These are phyloP conservation scores for Fistularia tabacaria DNA, from an alignment of 2,797 vertebrate genomes.

Conservation along the genomic window DNA sequence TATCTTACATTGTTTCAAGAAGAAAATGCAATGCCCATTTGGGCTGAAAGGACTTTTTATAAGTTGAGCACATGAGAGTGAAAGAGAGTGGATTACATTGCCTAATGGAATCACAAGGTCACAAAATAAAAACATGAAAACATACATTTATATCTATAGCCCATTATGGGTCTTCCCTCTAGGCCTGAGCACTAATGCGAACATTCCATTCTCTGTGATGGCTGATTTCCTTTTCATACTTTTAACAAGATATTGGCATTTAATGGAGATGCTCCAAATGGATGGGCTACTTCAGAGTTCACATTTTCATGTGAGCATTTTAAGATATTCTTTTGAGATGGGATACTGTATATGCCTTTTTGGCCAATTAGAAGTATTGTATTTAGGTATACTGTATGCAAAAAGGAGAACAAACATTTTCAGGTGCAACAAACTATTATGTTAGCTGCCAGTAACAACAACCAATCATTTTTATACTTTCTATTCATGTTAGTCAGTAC, in stretches of 20 bases:
- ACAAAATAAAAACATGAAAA: slow-evolving; percentile 49
- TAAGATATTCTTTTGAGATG: slow-evolving; percentile 1
- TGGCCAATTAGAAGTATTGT: background rate
- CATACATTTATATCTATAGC: slow-evolving; percentile 65
- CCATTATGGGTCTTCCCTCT: slow-evolving; percentile 72
- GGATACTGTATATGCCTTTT: no score
- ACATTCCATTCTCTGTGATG: slow-evolving; percentile 66
- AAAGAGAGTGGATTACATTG: slow-evolving; percentile 46
- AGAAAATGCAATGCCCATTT: slow-evolving; percentile 17
- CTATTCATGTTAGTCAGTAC: no score
- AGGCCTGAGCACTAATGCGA: slow-evolving; percentile 73
- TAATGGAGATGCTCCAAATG: slow-evolving; percentile 69
- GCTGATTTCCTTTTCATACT: slow-evolving; percentile 69
- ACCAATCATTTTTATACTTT: no score
- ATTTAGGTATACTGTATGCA: background rate
- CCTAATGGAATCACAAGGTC: slow-evolving; percentile 80
- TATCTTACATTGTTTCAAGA: slow-evolving; percentile 57
- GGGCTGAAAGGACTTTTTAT: slow-evolving; percentile 44
- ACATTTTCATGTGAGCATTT: slow-evolving; percentile 37
- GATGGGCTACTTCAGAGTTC: slow-evolving; percentile 55
- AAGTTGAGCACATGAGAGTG: slow-evolving; percentile 48
- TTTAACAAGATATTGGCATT: slow-evolving; percentile 73
- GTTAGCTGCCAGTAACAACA: no score
- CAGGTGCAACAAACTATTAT: no score
- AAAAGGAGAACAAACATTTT: no score